Evolutionary conservation across 2,888 invertebrate genomes (phyloP).

Genomic region (Auanema freiburgensis): DNA sequence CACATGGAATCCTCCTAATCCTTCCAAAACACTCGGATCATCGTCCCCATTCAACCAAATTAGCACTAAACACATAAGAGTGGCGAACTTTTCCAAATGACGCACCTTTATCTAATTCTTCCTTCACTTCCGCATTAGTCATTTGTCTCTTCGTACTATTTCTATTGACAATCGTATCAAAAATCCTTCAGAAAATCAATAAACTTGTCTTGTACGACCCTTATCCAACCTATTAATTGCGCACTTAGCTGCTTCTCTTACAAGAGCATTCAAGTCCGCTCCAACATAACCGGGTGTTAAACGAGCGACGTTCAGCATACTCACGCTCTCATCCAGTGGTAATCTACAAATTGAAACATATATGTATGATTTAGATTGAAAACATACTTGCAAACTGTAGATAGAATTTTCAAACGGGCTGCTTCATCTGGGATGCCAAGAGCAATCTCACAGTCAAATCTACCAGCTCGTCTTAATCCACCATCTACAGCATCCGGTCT

Average conservation of each 20-base stretch:
- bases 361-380: not conserved
- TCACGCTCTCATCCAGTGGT: slow-evolving; percentile 74
- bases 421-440: slow-evolving; percentile 88
- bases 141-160: slow-evolving; percentile 32
- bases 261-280: slow-evolving; percentile 72
- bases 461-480: slow-evolving; percentile 73
- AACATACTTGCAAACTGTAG: slow-evolving; percentile 50
- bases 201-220: too few species aligned
- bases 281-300: slow-evolving; percentile 94
- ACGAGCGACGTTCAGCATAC: slow-evolving; percentile 77
- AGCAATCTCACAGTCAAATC: slow-evolving; percentile 71
- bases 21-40: slow-evolving; percentile 37
- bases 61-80: slow-evolving; percentile 36
- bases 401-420: slow-evolving; percentile 70
- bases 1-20: slow-evolving; percentile 36
- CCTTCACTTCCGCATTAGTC: slow-evolving; percentile 41
- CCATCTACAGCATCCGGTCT: slow-evolving; percentile 89
- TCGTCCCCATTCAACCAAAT: slow-evolving; percentile 54
- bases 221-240: slow-evolving; percentile 75
- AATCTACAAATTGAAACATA: slow-evolving; percentile 67
- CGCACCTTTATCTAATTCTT: slow-evolving; percentile 46
- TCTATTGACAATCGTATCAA: slow-evolving; percentile 46
- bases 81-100: not conserved
- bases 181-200: too few species aligned
- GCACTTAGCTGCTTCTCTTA: slow-evolving; percentile 83